Percentiles rank a stretch among this genome's conserved stretches.
These are phyloP conservation scores for Epizoanthus rinbou DNA, from an alignment of 92 coral and sea anemone species.

Conservation along the genomic window DNA sequence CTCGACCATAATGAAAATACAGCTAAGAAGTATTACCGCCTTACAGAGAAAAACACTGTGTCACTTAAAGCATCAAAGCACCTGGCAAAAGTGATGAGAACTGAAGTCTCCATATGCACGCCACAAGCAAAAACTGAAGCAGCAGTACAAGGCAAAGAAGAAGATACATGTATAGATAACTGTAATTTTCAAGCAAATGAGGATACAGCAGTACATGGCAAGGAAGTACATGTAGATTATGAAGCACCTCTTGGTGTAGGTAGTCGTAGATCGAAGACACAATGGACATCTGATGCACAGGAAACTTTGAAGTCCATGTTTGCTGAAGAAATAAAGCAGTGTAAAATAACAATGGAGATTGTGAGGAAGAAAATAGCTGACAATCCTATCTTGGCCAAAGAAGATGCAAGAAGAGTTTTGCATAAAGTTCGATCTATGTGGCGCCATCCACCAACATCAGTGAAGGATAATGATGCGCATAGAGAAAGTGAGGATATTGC, in stretches of 20 bases:
- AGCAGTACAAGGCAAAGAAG: slow-evolving; percentile 11
- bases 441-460: not conserved
- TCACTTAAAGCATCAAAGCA: slow-evolving; percentile 27
- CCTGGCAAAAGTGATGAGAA: slow-evolving; percentile 33
- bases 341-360: slow-evolving; percentile 11
- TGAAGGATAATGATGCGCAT: not conserved
- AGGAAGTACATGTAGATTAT: not conserved
- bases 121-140: slow-evolving; percentile 17
- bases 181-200: no score
- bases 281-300: slow-evolving; percentile 29
- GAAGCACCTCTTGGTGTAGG: not conserved
- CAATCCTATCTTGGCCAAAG: slow-evolving; percentile 24
- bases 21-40: slow-evolving; percentile 40
- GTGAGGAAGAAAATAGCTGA: slow-evolving; percentile 32
- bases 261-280: not conserved
- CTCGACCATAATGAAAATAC: slow-evolving; percentile 35
- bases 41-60: slow-evolving; percentile 7
- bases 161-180: no score
- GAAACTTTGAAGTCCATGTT: slow-evolving; percentile 10
- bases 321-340: slow-evolving; percentile 23
- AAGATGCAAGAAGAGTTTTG: slow-evolving; percentile 39
- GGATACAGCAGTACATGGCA: slow-evolving; percentile 10
- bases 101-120: not conserved
- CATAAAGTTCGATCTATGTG: slow-evolving; percentile 35
- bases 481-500: not conserved